Evolutionary conservation across 2,888 invertebrate genomes (phyloP).

Genomic region (Brachyopa scutellaris): DNA sequence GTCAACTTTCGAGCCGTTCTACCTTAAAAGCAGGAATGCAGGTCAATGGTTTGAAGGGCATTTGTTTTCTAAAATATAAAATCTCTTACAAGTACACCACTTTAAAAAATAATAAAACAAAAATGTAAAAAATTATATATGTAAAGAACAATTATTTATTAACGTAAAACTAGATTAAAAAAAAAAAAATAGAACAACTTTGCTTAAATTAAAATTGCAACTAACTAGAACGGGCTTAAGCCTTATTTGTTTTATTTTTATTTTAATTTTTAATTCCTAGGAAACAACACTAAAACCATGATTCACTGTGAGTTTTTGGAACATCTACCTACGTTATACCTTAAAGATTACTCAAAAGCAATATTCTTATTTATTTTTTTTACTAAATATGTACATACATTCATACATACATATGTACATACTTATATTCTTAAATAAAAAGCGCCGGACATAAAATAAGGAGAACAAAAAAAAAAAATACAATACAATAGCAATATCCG

Average conservation of each 20-base stretch:
- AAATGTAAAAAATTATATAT: background rate
- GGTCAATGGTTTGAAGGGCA: too few relatives aligned
- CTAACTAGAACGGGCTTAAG: conserved; percentile 26
- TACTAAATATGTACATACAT: too few relatives aligned
- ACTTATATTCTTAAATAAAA: too few relatives aligned
- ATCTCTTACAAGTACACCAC: too few relatives aligned
- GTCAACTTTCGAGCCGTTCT: too few relatives aligned
- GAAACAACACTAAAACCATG: conserved; percentile 24
- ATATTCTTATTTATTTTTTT: conserved; percentile 3
- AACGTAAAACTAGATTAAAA: background rate
- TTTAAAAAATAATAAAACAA: too few relatives aligned
- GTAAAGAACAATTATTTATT: conserved; percentile 13
- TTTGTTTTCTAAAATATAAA: too few relatives aligned
- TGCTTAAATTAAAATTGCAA: background rate
- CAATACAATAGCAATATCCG: conserved; percentile 21
- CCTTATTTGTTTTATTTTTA: too few relatives aligned
- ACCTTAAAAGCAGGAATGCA: too few relatives aligned
- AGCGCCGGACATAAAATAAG: too few relatives aligned
- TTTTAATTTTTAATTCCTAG: conserved; percentile 16
- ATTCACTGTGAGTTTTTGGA: conserved; percentile 24
- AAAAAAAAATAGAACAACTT: background rate
- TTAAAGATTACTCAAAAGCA: conserved; percentile 47
- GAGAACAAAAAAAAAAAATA: too few relatives aligned
- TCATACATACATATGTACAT: too few relatives aligned
- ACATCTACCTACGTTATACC: conserved; percentile 37